Evolutionary conservation across 1,140 invertebrate species (phyloP), one percentile per base, ranked within the genome.

Genomic region (Helicoverpa armigera): DNA sequence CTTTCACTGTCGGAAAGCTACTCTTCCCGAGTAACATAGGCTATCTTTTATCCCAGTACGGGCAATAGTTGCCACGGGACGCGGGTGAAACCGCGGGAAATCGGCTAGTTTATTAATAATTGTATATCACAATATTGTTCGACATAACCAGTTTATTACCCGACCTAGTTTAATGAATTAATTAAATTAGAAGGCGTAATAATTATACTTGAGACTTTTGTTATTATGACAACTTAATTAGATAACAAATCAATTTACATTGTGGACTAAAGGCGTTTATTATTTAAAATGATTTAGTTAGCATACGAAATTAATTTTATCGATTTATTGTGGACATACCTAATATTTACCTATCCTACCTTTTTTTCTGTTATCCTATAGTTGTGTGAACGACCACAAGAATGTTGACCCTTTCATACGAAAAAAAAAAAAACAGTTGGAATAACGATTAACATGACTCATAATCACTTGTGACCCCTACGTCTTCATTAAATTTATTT

Each of bases 161-260:
- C 67, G 48, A 70, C 67, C 67, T 23, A 53, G 48, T 70, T 70
- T 70, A 3, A 69, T 50, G 11, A 70, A 53, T 70, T 70, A 70
- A 53, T 70, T 70, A 29, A 13, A 23, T 70, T 51, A 70, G 11
- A 23, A 69, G 48, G 61, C 31, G 31, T 9, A 18, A 2, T 18
- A n/a, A n/a, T 51, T 51, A 69, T 2, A 23, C 48, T 51, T 18
- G 65, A 69, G 50, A 69, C 11, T 69, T 23, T 51, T 23, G 31
- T 23, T 23, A 11, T 50, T 16, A 29, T 63, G 43, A 69, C 65
- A 63, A 14, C 13, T 63, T 63, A 63, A 63, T 63, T 14, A 58
- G 35, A 56, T 56, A 16, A 58, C 16, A 58, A 18, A 16, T 58
- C n/a, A 16, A 58, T 23, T 23, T 43, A 43, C 35, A 43, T 43